Percentiles rank a stretch among this genome's conserved stretches.
phyloP scores from a whole-genome alignment of 2,113 vertebrate species.

The Thamnophis sirtalis region DNA sequence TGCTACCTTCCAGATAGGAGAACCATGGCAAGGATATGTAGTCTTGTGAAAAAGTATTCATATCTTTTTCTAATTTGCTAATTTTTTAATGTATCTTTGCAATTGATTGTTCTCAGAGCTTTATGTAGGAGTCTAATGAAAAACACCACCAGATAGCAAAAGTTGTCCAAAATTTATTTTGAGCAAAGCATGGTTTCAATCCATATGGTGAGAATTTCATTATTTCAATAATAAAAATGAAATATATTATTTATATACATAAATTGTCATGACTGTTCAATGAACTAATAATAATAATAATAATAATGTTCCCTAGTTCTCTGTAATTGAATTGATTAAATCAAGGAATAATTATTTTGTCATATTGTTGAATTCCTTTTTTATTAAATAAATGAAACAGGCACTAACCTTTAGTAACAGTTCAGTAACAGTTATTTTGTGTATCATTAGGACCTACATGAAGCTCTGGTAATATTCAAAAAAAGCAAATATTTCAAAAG shows the following conservation, averaged over 20 bases:
- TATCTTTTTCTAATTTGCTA: background rate
- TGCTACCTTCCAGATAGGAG: slow-evolving; percentile 4
- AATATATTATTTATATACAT: background rate
- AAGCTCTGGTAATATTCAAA: background rate
- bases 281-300: background rate
- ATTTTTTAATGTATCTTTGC: background rate
- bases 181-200: background rate
- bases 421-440: background rate
- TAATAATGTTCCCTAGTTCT: background rate
- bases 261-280: background rate
- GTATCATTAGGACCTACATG: background rate
- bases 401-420: background rate
- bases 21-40: background rate
- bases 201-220: background rate
- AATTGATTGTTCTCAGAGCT: background rate
- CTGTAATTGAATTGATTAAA: background rate
- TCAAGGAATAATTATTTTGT: background rate
- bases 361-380: background rate
- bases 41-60: background rate
- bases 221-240: background rate
- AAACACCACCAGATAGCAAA: background rate
- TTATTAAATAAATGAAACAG: background rate
- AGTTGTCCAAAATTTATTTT: background rate
- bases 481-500: background rate
- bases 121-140: background rate